phyloP scores from a whole-genome alignment of 2,797 vertebrate species.

The Platyrinchus mystaceus region DNA sequence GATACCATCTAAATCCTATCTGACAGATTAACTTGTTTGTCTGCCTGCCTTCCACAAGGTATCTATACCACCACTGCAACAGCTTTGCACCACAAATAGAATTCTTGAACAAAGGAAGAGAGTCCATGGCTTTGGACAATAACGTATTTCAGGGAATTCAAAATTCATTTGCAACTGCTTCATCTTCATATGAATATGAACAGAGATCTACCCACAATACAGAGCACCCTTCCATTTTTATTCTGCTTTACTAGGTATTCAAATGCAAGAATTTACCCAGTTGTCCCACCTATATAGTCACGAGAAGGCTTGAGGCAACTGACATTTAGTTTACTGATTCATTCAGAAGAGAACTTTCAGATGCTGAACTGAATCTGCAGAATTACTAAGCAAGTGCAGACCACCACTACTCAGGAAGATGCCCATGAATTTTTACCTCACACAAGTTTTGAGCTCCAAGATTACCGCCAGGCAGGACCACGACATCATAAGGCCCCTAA shows the following conservation, averaged over 20 bases:
- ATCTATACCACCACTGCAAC: background rate
- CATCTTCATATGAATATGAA: background rate
- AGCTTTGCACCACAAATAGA: background rate
- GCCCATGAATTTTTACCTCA: slow-evolving; percentile 79
- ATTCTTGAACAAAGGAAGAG: background rate
- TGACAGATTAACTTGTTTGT: background rate
- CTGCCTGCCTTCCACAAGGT: background rate
- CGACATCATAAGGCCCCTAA: slow-evolving; percentile 93
- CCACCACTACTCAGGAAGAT: background rate
- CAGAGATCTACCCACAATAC: background rate
- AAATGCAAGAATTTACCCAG: background rate
- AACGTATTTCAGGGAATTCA: background rate
- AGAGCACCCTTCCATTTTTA: background rate
- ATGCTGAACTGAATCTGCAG: background rate
- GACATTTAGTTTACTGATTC: background rate
- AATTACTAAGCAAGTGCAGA: background rate
- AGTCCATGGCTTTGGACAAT: background rate
- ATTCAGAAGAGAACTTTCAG: background rate
- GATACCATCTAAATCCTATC: background rate
- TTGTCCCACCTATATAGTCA: background rate
- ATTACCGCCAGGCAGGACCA: slow-evolving; percentile 94
- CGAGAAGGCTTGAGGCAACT: background rate
- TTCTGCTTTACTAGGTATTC: background rate
- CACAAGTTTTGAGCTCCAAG: slow-evolving; percentile 92
- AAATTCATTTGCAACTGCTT: background rate